These are phyloP conservation scores for Drosophila equinoxialis DNA, from an alignment of 1,140 invertebrate species.

Conservation along the genomic window DNA sequence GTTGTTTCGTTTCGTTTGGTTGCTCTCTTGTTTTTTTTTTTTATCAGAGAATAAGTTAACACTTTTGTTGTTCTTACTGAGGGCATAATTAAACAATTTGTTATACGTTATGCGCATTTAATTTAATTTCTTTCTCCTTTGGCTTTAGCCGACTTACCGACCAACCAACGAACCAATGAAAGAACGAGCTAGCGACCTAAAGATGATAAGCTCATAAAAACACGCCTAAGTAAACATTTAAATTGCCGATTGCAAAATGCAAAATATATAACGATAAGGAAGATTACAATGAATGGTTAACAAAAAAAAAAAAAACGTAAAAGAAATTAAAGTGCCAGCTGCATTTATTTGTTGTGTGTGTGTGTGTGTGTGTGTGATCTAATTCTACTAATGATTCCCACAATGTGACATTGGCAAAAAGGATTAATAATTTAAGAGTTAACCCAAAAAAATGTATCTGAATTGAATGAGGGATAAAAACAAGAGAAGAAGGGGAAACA, in stretches of 20 bases:
- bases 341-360: constrained; percentile 10
- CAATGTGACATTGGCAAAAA: constrained; percentile 49
- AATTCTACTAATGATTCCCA: constrained; percentile 6
- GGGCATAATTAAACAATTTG: constrained; percentile 78
- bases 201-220: constrained; percentile 74
- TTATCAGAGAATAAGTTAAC: constrained; percentile 77
- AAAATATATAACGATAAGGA: constrained; percentile 31
- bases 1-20: constrained; percentile 25
- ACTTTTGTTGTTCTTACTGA: constrained; percentile 39
- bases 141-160: constrained; percentile 49
- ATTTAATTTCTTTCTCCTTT: constrained; percentile 71
- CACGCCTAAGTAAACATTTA: constrained; percentile 78
- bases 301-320: constrained; percentile 20
- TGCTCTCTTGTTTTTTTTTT: constrained; percentile 25
- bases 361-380: not conserved
- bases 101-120: constrained; percentile 75
- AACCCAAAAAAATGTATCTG: constrained; percentile 3
- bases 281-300: constrained; percentile 33
- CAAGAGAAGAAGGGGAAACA: not conserved
- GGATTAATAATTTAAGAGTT: constrained; percentile 28
- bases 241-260: constrained; percentile 62
- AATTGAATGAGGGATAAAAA: not conserved
- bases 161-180: too few species aligned
- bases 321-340: constrained; percentile 22
- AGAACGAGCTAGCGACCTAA: not conserved